Conservation (phyloP, 2,888 invertebrate species). For the Heteropelma amictum region DNA sequence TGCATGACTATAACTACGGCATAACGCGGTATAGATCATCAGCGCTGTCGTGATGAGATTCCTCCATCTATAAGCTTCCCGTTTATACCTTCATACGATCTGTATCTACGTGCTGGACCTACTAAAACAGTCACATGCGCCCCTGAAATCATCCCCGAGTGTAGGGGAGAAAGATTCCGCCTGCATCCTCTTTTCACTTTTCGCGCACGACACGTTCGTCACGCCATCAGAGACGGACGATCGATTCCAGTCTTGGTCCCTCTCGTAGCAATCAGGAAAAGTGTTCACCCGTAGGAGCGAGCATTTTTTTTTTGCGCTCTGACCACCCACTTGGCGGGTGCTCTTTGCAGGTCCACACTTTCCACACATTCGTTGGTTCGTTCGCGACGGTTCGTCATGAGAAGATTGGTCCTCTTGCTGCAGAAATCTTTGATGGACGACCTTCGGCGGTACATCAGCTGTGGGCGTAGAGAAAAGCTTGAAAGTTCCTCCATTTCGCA, state of each 20-base stretch:
- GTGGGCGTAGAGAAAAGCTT: too few relatives aligned
- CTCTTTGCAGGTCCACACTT: not conserved
- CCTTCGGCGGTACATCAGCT: too few relatives aligned
- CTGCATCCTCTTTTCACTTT: conserved; percentile 36
- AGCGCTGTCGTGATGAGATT: conserved; percentile 34
- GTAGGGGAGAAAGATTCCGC: conserved; percentile 6
- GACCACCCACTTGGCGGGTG: conserved; percentile 12
- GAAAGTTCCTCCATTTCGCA: too few relatives aligned
- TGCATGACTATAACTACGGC: conserved; percentile 10
- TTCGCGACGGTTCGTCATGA: not conserved
- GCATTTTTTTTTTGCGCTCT: conserved; percentile 8
- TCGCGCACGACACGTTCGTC: not conserved
- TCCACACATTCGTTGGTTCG: not conserved
- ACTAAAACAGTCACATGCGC: conserved; percentile 20
- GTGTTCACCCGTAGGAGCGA: not conserved
- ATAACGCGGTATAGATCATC: conserved; percentile 20
- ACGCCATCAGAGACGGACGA: not conserved
- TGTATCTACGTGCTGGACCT: conserved; percentile 14
- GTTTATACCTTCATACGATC: conserved; percentile 35
- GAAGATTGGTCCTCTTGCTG: too few relatives aligned
- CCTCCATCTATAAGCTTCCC: not conserved
- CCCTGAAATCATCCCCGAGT: conserved; percentile 30
- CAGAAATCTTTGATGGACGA: too few relatives aligned
- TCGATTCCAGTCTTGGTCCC: conserved; percentile 27
- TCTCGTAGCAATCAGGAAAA: not conserved